phyloP scores from a whole-genome alignment of 2,113 vertebrate species.

The Rhabdomys dilectus region DNA sequence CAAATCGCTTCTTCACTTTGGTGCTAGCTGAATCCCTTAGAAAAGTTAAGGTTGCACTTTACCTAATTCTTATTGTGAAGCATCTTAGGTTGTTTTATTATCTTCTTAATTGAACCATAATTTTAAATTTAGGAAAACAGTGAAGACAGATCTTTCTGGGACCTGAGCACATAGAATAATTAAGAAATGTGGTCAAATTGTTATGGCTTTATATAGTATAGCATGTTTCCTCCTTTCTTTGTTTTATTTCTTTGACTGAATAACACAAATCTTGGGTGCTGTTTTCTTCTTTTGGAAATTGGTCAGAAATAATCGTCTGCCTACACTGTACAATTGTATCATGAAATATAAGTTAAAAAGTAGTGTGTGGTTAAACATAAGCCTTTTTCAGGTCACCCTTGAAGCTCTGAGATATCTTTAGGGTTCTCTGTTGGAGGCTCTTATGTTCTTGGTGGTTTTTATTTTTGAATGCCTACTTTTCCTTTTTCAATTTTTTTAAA shows the following conservation, averaged over 20 bases:
- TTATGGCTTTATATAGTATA: neutral
- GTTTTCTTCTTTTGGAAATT: constrained; percentile 24
- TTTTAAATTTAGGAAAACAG: constrained; percentile 20
- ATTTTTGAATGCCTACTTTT: neutral
- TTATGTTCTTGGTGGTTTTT: neutral
- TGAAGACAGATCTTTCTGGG: neutral
- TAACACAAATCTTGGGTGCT: neutral
- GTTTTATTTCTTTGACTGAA: neutral
- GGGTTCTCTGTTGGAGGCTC: neutral
- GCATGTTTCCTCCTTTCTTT: neutral
- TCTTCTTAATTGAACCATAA: constrained; percentile 7
- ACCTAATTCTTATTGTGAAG: neutral
- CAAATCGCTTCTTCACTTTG: constrained; percentile 26
- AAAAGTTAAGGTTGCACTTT: constrained; percentile 10
- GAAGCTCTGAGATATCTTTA: neutral
- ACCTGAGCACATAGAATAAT: neutral
- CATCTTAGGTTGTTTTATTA: neutral
- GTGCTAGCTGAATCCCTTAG: neutral
- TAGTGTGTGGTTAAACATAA: neutral
- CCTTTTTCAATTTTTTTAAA: neutral
- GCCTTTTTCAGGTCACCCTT: neutral
- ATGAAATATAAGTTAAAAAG: neutral
- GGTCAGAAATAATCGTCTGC: neutral
- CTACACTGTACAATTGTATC: neutral
- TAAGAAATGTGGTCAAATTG: neutral